Evolutionary conservation across 2,113 vertebrate genomes (phyloP).

Genomic region (Neolamprologus longior): DNA sequence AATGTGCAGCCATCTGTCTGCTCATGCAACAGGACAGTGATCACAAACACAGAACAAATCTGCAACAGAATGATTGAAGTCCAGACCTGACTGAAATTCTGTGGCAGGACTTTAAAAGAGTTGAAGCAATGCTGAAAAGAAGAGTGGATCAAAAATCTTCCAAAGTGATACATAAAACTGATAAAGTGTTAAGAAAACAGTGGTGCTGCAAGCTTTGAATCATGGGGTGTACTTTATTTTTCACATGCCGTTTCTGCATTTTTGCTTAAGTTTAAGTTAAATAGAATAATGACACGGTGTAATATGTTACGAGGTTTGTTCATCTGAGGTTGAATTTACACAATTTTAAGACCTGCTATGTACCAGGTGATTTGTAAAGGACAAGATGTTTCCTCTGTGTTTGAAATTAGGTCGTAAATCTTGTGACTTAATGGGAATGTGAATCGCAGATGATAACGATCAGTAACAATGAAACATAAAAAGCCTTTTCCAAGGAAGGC

Average conservation of each 20-base stretch:
- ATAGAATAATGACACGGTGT: rapidly evolving
- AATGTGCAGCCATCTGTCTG: not conserved
- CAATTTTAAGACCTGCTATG: not conserved
- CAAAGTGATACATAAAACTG: not conserved
- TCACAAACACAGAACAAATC: not conserved
- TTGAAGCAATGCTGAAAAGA: not conserved
- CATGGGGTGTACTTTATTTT: rapidly evolving
- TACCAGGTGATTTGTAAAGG: not conserved
- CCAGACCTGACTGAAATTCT: not conserved
- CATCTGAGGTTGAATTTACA: not conserved
- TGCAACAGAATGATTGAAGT: not conserved
- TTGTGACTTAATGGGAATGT: rapidly evolving
- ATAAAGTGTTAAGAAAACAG: rapidly evolving
- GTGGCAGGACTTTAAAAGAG: not conserved
- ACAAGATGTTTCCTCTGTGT: not conserved
- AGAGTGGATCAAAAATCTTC: not conserved
- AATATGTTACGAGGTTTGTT: rapidly evolving
- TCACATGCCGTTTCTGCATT: rapidly evolving
- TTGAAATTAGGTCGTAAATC: not conserved
- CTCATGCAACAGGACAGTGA: not conserved
- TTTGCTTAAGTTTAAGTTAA: not conserved
- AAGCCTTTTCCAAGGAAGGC: not conserved
- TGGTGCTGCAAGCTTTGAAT: not conserved
- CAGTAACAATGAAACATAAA: not conserved
- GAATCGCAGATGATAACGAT: not conserved